A percentile compares a stretch with the other conserved stretches of the same genome.
Evolutionary conservation across 2,888 invertebrate species (phyloP).

Genomic region (Macrophya annulata): DNA sequence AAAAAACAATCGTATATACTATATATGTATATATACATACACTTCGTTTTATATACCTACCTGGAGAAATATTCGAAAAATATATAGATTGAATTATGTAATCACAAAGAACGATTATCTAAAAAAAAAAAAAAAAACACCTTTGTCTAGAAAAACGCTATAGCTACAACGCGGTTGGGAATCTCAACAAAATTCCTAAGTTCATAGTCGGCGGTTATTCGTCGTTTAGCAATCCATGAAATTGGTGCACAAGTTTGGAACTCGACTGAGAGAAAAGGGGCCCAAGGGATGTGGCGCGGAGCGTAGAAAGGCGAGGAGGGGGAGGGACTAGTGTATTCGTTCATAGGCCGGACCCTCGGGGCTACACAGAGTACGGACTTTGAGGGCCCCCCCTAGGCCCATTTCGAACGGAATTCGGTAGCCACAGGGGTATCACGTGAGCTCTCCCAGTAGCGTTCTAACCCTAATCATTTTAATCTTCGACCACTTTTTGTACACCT

Average conservation of each 20-base stretch:
- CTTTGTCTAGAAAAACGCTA: background rate
- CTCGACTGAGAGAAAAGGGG: slow-evolving; percentile 39
- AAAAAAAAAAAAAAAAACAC: slow-evolving; percentile 5
- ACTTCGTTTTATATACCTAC: background rate
- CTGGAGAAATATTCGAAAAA: background rate
- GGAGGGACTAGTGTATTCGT: slow-evolving; percentile 79
- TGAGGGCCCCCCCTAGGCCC: slow-evolving; percentile 80
- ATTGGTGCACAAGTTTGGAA: slow-evolving; percentile 52
- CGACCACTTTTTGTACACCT: slow-evolving; percentile 61
- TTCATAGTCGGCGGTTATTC: slow-evolving; percentile 43
- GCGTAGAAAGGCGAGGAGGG: slow-evolving; percentile 81
- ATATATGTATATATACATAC: background rate
- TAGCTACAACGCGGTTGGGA: background rate
- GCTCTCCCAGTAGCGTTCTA: slow-evolving; percentile 69
- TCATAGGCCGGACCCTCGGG: slow-evolving; percentile 69
- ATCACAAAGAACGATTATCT: slow-evolving; percentile 5
- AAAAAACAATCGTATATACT: background rate
- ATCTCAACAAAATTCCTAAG: background rate
- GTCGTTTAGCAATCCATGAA: slow-evolving; percentile 56
- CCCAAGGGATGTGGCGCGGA: slow-evolving; percentile 80
- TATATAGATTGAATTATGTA: background rate
- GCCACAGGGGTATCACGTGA: slow-evolving; percentile 75
- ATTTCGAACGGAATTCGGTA: slow-evolving; percentile 81
- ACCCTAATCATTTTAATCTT: slow-evolving; percentile 75
- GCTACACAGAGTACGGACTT: slow-evolving; percentile 78